Percentiles rank a stretch among this genome's conserved stretches.
phyloP scores from a whole-genome alignment of 2,113 vertebrate species.

The Globicephala melas region DNA sequence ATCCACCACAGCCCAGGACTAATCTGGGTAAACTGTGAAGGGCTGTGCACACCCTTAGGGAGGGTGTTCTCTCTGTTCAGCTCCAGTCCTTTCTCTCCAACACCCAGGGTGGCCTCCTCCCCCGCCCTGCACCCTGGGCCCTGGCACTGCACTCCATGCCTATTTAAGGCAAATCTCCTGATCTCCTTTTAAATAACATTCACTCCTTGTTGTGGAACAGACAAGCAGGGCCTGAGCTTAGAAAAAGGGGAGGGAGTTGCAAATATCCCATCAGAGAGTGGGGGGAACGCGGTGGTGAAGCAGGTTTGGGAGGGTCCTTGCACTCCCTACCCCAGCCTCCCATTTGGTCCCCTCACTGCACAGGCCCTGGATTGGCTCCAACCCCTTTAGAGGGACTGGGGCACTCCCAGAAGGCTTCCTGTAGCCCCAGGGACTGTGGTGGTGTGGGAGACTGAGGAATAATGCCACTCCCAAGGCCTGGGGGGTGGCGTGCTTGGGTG shows the following conservation, averaged over 20 bases:
- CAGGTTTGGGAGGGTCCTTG: neutral
- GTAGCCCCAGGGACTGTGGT: neutral
- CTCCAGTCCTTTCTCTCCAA: neutral
- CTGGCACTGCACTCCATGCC: slow-evolving; percentile 49
- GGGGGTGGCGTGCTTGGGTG: too few species aligned
- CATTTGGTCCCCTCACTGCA: neutral
- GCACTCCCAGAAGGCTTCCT: neutral
- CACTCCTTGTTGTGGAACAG: slow-evolving; percentile 24
- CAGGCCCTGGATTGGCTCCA: neutral
- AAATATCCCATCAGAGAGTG: neutral
- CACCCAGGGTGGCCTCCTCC: neutral
- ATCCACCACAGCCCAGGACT: too few species aligned
- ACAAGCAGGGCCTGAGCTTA: neutral
- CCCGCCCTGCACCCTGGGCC: neutral
- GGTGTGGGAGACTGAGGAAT: neutral
- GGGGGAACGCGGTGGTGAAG: neutral
- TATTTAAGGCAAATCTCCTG: slow-evolving; percentile 75
- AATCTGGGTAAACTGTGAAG: neutral
- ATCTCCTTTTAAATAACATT: slow-evolving; percentile 67
- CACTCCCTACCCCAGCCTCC: neutral
- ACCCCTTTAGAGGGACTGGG: neutral
- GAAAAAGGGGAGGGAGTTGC: neutral
- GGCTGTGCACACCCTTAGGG: neutral
- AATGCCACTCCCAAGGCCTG: neutral
- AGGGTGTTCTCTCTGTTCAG: neutral